A percentile compares a stretch with the other conserved stretches of the same genome.
These are phyloP conservation scores for Heloderma charlesbogerti DNA, from an alignment of 2,113 vertebrate genomes.

Conservation along the genomic window DNA sequence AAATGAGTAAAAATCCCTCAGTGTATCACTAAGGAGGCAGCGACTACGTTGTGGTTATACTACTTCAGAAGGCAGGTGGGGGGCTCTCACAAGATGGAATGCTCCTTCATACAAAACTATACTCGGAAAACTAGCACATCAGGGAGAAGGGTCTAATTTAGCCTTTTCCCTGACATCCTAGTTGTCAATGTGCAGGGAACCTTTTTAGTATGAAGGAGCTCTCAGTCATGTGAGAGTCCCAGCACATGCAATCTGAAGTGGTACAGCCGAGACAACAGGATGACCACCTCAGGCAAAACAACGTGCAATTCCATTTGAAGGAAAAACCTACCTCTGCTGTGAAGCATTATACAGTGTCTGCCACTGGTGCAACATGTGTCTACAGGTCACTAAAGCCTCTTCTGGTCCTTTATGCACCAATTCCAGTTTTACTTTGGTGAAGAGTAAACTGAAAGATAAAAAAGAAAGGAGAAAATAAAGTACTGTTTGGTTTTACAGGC, in stretches of 20 bases:
- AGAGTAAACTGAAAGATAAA: constrained; percentile 85
- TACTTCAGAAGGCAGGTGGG: too few relatives aligned
- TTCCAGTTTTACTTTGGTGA: constrained; percentile 95
- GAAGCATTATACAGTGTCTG: constrained; percentile 85
- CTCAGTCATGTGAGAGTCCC: background rate
- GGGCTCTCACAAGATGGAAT: background rate
- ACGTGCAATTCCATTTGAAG: background rate
- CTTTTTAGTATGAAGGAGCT: background rate
- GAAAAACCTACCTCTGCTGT: constrained; percentile 85
- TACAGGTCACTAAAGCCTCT: constrained; percentile 90
- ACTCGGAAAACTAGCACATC: background rate
- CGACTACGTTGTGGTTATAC: background rate
- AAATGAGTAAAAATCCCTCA: background rate
- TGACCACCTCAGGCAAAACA: background rate
- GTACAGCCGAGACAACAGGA: background rate
- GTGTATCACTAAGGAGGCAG: background rate
- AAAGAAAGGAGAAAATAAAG: background rate
- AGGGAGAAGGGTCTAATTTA: background rate
- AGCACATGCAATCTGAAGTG: background rate
- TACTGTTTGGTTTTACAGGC: background rate
- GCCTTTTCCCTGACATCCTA: background rate
- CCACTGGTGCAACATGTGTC: constrained; percentile 92
- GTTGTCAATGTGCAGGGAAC: background rate
- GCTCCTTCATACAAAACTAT: background rate
- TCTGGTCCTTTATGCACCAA: constrained; percentile 87